Base-by-base conservation (phyloP, 2,797 vertebrate species). In the Hippopotamyrus pictus region DNA sequence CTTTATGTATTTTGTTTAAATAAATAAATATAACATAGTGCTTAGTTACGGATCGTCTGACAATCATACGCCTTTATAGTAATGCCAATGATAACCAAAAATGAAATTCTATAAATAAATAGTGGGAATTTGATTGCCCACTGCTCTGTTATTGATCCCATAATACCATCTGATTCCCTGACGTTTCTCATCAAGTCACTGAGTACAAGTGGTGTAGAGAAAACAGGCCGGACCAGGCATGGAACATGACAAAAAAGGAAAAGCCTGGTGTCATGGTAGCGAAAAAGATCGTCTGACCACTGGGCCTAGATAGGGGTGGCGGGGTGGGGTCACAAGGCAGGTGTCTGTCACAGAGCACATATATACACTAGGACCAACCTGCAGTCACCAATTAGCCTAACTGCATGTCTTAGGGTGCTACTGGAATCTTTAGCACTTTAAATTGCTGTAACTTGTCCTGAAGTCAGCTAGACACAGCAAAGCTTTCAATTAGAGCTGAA, bases 11-110 rank as follows among this genome's bases (percentile, higher is more conserved):
- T 54, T 79, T 62, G 17, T n/a, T 22, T 17, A 59, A 33, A 22
- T 19, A 50, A 87, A 87, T 87, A 87, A 87, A 87, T 59, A 87
- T 57, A 87, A 41, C 86, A 87, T 59, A 87, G 86, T 48, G 57
- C 59, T 88, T 73, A 65, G 57, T 50, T 73, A 48, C 87, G 33
- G 84, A 86, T 50, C 48, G 41, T 51, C 41, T 86, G 44, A 89
- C 22, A 89, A 89, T 69, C 41, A 53, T 59, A 46, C 6, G 53
- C 48, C 54, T 85, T 89, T 69, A 12, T 69, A 86, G 84, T 41
- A 53, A 86, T 51, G 59, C 25, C 33, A 86, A 53, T 53, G 46
- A 65, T 73, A 86, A 33, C 88, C 41, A 14, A 62, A 82, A 62
- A 29, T 29, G 22, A 69, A 86, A 89, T 89, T 86, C 25, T 86